Evolutionary conservation across 2,888 invertebrate genomes (phyloP).

Genomic region (Cephonodes hylas): DNA sequence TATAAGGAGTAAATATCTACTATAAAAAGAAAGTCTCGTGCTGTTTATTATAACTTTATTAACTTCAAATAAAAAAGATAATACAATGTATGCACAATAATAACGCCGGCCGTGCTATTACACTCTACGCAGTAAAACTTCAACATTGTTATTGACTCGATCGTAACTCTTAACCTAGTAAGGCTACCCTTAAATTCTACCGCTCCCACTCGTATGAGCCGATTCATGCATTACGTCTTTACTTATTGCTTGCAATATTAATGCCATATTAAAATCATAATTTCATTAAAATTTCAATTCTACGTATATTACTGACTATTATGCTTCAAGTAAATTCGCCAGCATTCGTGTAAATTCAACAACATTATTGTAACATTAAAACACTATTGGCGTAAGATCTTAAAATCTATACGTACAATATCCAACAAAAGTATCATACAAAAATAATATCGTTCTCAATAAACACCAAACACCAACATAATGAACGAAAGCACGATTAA

Average conservation of each 20-base stretch:
- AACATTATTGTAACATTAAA: slow-evolving; percentile 21
- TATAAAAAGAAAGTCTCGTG: slow-evolving; percentile 32
- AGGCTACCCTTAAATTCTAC: slow-evolving; percentile 79
- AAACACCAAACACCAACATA: slow-evolving; percentile 12
- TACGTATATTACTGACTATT: slow-evolving; percentile 27
- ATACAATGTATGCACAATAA: slow-evolving; percentile 69
- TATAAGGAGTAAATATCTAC: too few species aligned
- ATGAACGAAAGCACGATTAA: slow-evolving; percentile 13
- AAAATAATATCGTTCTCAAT: slow-evolving; percentile 11
- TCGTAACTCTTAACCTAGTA: slow-evolving; percentile 73
- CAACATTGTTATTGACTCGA: slow-evolving; percentile 59
- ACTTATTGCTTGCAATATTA: slow-evolving; percentile 51
- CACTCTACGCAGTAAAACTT: slow-evolving; percentile 67
- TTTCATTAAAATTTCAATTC: slow-evolving; percentile 23
- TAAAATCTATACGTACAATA: slow-evolving; percentile 7
- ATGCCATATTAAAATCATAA: slow-evolving; percentile 16
- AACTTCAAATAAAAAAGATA: slow-evolving; percentile 69
- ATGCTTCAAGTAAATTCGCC: slow-evolving; percentile 37
- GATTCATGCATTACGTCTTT: slow-evolving; percentile 38
- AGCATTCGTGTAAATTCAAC: slow-evolving; percentile 29
- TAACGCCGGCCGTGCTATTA: slow-evolving; percentile 72
- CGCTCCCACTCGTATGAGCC: slow-evolving; percentile 54
- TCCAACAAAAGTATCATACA: slow-evolving; percentile 8
- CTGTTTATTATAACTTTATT: slow-evolving; percentile 70
- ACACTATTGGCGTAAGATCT: slow-evolving; percentile 19